A percentile compares a stretch with the other conserved stretches of the same genome.
Evolutionary conservation across 2,797 vertebrate species (phyloP).

Genomic region (Anisognathus igniventris): DNA sequence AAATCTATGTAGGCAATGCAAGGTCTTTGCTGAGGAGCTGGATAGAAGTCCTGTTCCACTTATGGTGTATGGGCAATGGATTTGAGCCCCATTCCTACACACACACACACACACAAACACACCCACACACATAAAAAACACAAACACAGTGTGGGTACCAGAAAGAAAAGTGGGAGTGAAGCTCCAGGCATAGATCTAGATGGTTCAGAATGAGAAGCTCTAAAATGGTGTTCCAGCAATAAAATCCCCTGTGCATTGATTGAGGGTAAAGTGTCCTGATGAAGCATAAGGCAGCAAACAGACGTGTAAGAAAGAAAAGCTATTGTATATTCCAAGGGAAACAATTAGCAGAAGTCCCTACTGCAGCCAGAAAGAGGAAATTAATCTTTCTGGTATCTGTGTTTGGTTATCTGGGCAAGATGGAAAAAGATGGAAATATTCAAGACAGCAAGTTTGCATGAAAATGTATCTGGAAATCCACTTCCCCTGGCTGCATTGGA

Average conservation of each 20-base stretch:
- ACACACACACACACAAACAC: too few relatives aligned
- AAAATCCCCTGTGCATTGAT: not conserved
- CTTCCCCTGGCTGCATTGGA: not conserved
- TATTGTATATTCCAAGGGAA: not conserved
- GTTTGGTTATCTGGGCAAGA: not conserved
- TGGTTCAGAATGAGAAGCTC: not conserved
- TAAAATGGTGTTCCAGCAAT: not conserved
- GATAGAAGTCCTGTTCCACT: not conserved
- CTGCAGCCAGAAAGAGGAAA: conserved; percentile 2
- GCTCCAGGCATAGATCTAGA: not conserved
- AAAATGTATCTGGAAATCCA: not conserved
- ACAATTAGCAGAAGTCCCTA: not conserved
- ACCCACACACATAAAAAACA: not conserved
- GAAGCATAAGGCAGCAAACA: not conserved
- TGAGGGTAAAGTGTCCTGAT: not conserved
- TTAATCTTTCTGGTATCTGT: not conserved
- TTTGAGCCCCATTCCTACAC: not conserved
- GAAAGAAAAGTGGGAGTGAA: not conserved
- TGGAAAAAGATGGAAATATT: not conserved
- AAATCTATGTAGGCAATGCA: not conserved
- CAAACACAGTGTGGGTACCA: not conserved
- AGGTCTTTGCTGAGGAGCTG: not conserved
- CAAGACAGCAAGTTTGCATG: not conserved
- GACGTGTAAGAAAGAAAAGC: not conserved
- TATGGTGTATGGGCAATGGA: not conserved